Evolutionary conservation across 35 echinoderm and acorn worm species (phyloP).

Genomic region (Nesometra sesokonis): DNA sequence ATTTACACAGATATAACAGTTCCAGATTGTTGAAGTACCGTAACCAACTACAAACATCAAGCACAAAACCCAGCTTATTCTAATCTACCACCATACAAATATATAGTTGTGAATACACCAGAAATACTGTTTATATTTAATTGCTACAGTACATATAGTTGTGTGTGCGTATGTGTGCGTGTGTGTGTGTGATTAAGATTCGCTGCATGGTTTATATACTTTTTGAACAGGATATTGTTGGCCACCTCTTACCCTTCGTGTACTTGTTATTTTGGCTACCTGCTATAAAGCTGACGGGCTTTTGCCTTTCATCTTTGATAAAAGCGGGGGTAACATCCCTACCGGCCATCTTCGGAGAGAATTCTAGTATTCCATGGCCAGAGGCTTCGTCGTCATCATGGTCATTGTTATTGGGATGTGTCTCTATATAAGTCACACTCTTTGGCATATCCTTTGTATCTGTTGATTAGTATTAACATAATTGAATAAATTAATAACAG

Average conservation of each 20-base stretch:
- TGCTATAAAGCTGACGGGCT: neutral
- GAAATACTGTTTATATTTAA: too few relatives aligned
- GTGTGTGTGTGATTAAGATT: too few relatives aligned
- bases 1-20: too few relatives aligned
- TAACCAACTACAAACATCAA: too few relatives aligned
- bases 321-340: conserved; percentile 88
- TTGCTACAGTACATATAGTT: too few relatives aligned
- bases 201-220: neutral
- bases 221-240: neutral
- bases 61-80: too few relatives aligned
- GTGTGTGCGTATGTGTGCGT: too few relatives aligned
- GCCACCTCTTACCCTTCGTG: neutral
- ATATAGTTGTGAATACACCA: too few relatives aligned
- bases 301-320: conserved; percentile 9
- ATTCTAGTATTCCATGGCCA: conserved; percentile 87
- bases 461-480: neutral
- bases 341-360: conserved; percentile 90
- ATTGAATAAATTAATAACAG: neutral
- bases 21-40: too few relatives aligned
- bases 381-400: conserved; percentile 68
- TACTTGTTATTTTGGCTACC: neutral
- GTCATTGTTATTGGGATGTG: neutral
- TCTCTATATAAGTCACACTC: neutral
- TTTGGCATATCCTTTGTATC: neutral
- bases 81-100: too few relatives aligned